Percentiles rank a stretch among this genome's conserved stretches.
Conservation (phyloP, 2,888 invertebrate species). For the Odontocolon sp. region DNA sequence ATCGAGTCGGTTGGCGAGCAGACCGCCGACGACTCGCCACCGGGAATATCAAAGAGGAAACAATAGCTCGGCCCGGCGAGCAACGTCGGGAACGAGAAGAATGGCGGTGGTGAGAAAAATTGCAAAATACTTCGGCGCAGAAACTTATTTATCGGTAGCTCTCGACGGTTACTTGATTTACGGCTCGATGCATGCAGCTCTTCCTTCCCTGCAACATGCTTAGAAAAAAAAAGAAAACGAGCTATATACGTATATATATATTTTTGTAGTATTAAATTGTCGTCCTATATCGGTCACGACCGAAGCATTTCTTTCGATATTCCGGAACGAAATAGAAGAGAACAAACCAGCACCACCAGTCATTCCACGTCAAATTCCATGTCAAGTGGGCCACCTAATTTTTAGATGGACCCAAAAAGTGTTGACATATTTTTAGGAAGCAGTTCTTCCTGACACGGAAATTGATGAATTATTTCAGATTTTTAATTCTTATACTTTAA, state of each 20-base stretch:
- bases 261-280: neutral
- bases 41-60: constrained; percentile 68
- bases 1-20: constrained; percentile 57
- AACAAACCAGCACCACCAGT: neutral
- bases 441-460: too few species aligned
- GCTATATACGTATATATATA: neutral
- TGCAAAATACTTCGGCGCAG: constrained; percentile 64
- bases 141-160: constrained; percentile 64
- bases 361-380: too few species aligned
- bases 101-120: constrained; percentile 63
- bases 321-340: constrained; percentile 26
- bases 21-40: constrained; percentile 65
- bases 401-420: too few species aligned
- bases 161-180: constrained; percentile 61
- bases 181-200: constrained; percentile 23
- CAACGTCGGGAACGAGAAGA: constrained; percentile 33
- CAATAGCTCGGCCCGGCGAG: constrained; percentile 56
- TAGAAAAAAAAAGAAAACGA: too few species aligned
- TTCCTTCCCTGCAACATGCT: constrained; percentile 4
- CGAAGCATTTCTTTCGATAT: constrained; percentile 18
- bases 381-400: too few species aligned
- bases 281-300: neutral
- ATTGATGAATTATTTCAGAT: too few species aligned
- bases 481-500: too few species aligned
- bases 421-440: too few species aligned